phyloP scores from a whole-genome alignment of 2,113 vertebrate genomes.

The Peromyscus maniculatus region DNA sequence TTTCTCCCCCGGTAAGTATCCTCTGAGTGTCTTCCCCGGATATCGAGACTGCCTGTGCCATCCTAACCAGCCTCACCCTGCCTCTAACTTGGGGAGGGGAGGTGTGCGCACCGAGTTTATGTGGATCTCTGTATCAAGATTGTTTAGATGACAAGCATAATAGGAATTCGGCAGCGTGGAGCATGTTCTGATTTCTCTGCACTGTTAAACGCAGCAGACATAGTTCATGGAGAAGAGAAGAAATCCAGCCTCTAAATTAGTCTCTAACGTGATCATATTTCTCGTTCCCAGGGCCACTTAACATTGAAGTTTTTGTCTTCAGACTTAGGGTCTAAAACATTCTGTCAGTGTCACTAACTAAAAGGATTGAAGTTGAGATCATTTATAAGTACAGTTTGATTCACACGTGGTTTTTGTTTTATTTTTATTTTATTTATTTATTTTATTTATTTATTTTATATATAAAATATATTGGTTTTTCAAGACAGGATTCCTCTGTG shows the following conservation, averaged over 20 bases:
- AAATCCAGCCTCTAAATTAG: background rate
- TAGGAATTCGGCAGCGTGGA: background rate
- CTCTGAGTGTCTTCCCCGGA: background rate
- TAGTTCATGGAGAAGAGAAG: conserved; percentile 49
- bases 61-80: background rate
- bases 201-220: background rate
- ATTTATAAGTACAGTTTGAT: conserved; percentile 48
- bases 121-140: background rate
- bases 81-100: background rate
- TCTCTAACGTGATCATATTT: background rate
- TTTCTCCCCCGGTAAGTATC: conserved; percentile 94
- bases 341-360: background rate
- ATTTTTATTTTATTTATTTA: too few species aligned
- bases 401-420: background rate
- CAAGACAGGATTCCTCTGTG: background rate
- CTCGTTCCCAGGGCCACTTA: background rate
- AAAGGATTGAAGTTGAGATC: conserved; percentile 17
- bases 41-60: background rate
- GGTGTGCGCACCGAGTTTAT: background rate
- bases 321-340: background rate
- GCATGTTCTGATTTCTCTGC: background rate
- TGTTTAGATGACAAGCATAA: background rate
- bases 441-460: too few species aligned
- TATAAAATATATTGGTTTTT: background rate
- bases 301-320: background rate